These are phyloP conservation scores for Brachyhypopomus gauderio DNA, from an alignment of 2,113 vertebrate genomes.

Conservation along the genomic window DNA sequence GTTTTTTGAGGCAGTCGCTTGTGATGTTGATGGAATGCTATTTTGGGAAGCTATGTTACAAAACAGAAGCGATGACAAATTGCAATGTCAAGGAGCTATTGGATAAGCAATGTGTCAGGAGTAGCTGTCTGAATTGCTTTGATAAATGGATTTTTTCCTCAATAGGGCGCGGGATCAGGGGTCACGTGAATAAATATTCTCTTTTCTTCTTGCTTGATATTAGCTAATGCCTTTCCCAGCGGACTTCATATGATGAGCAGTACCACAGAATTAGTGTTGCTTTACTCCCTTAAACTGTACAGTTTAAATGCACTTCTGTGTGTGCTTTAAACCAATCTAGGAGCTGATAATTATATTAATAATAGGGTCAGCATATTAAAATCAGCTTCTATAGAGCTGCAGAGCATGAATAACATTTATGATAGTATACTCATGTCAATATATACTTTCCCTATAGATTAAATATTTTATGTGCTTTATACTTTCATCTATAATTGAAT, in stretches of 20 bases:
- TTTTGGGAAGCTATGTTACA: slow-evolving; percentile 21
- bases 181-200: slow-evolving; percentile 35
- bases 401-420: too few species aligned
- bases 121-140: slow-evolving; percentile 46
- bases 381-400: too few species aligned
- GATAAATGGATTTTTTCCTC: slow-evolving; percentile 49
- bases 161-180: slow-evolving; percentile 12
- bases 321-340: too few species aligned
- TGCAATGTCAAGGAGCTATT: slow-evolving; percentile 36
- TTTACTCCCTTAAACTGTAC: neutral
- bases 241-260: neutral
- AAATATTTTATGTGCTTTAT: too few species aligned
- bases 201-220: neutral
- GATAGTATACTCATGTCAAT: too few species aligned
- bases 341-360: too few species aligned
- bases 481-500: too few species aligned
- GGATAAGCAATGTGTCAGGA: slow-evolving; percentile 53
- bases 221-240: neutral
- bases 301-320: too few species aligned
- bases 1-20: too few species aligned
- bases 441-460: too few species aligned
- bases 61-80: slow-evolving; percentile 44
- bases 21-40: slow-evolving; percentile 2
- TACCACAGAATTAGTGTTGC: neutral
- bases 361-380: too few species aligned